These are phyloP conservation scores for Microcebus jonahi DNA, from an alignment of 2,113 vertebrate genomes.

Conservation along the genomic window DNA sequence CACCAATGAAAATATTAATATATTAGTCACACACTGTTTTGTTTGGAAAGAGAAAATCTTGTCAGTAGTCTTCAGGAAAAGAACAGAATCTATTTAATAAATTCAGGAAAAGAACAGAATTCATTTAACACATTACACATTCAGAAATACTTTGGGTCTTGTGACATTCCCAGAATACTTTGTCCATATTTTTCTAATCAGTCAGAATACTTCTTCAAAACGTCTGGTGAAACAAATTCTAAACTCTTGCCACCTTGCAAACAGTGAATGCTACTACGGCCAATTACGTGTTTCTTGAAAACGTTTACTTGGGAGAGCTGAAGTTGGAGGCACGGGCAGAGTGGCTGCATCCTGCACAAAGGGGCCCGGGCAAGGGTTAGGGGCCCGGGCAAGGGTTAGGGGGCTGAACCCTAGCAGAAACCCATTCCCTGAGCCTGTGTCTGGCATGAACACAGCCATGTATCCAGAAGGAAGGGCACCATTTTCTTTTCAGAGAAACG, in stretches of 20 bases:
- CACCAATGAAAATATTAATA: conserved; percentile 26
- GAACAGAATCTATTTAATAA: conserved; percentile 38
- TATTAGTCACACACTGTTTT: background rate
- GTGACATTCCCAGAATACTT: conserved; percentile 61
- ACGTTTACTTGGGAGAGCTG: background rate
- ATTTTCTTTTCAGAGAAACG: background rate
- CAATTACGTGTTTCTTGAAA: background rate
- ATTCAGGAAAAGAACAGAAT: conserved; percentile 42
- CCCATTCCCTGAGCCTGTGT: rapidly evolving
- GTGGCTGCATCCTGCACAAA: rapidly evolving
- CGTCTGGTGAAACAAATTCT: background rate
- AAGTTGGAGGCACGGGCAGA: background rate
- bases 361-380: background rate
- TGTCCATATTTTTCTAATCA: conserved; percentile 66
- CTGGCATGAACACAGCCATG: background rate
- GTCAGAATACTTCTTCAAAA: conserved; percentile 49
- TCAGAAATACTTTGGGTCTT: conserved; percentile 26
- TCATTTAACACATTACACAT: conserved; percentile 49
- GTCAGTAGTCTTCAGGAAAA: conserved; percentile 35
- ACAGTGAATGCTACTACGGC: background rate
- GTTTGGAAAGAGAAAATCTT: conserved; percentile 51
- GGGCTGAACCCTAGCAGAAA: background rate
- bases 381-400: background rate
- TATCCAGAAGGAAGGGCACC: background rate
- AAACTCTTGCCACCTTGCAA: conserved; percentile 13